Conservation (phyloP, 2,113 vertebrate genomes). For the Microcebus griseorufus region DNA sequence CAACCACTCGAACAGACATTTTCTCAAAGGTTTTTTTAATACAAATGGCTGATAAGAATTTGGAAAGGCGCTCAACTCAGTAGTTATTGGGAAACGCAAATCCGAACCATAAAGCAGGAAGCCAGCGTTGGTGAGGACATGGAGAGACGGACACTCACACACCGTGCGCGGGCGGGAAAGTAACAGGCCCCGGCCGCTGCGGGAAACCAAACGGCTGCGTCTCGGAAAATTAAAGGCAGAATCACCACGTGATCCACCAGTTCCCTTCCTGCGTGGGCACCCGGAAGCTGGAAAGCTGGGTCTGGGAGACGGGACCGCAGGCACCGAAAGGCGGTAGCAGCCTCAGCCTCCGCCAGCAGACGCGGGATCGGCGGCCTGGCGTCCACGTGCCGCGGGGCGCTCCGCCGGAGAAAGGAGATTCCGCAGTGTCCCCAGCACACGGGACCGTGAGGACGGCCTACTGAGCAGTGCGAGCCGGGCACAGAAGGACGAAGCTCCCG, state of each 20-base stretch:
- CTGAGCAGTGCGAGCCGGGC: too few species aligned
- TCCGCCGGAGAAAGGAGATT: background rate
- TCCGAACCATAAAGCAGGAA: background rate
- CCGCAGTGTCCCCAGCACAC: too few species aligned
- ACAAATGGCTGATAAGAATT: background rate
- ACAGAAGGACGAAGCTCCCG: too few species aligned
- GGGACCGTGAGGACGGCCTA: too few species aligned
- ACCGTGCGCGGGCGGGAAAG: background rate
- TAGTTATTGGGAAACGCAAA: background rate
- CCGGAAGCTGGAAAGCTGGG: background rate
- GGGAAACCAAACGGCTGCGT: background rate
- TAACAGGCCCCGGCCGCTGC: background rate
- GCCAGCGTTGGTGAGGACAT: background rate
- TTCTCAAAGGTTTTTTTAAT: background rate
- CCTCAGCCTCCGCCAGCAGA: accelerated
- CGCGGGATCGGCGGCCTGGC: too few species aligned
- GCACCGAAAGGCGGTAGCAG: background rate
- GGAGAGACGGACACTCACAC: background rate
- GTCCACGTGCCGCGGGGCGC: accelerated
- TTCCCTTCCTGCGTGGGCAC: background rate
- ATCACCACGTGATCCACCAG: background rate
- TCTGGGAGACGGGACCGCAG: background rate
- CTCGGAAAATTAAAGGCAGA: background rate
- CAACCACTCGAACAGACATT: background rate
- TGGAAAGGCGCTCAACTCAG: background rate